Evolutionary conservation across 2,797 vertebrate species (phyloP).

Genomic region (Pangasius djambal): DNA sequence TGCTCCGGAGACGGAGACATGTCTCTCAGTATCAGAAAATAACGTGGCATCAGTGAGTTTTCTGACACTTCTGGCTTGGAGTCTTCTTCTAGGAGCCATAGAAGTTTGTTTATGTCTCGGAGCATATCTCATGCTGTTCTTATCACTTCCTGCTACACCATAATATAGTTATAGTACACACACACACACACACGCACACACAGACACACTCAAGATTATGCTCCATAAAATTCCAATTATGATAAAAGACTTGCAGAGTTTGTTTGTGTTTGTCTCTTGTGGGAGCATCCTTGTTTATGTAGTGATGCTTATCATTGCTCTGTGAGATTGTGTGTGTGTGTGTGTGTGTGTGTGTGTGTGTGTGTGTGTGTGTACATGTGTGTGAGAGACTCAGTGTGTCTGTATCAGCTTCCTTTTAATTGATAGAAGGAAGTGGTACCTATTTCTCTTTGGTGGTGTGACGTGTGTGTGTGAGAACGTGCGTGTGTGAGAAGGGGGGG

Average conservation of each 20-base stretch:
- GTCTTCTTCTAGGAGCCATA: background rate
- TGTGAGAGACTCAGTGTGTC: background rate
- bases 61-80: background rate
- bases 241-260: slow-evolving; percentile 39
- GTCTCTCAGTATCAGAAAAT: too few relatives aligned
- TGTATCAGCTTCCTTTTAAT: slow-evolving; percentile 3
- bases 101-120: background rate
- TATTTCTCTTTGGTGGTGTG: background rate
- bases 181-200: background rate
- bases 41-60: background rate
- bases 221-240: slow-evolving; percentile 52
- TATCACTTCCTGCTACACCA: background rate
- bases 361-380: background rate
- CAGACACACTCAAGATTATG: background rate
- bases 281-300: slow-evolving; percentile 26
- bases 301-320: slow-evolving; percentile 42
- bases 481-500: background rate
- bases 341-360: background rate
- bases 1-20: background rate
- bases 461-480: background rate
- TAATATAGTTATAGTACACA: background rate
- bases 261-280: slow-evolving; percentile 41
- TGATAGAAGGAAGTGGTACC: background rate
- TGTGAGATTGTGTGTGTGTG: background rate
- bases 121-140: background rate